Percentiles rank a stretch among this genome's conserved stretches.
These are phyloP conservation scores for Umimayanthus chanpuru DNA, from an alignment of 92 coral and sea anemone species.

Conservation along the genomic window DNA sequence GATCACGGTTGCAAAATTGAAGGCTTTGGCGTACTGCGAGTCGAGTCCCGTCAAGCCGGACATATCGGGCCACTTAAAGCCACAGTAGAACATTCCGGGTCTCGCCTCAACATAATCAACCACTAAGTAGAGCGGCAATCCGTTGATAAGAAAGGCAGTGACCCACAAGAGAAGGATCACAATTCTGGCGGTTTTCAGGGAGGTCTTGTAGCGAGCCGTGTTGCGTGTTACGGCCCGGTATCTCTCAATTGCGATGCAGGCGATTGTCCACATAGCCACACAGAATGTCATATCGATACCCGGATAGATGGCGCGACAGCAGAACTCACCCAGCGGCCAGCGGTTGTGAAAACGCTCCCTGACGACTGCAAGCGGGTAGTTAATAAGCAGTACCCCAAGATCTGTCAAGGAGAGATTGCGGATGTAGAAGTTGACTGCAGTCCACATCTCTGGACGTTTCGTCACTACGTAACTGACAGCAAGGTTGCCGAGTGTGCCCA, in stretches of 20 bases:
- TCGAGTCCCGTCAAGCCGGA: background rate
- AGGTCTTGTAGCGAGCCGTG: conserved; percentile 27
- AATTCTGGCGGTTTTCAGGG: conserved; percentile 62
- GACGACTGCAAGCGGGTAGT: conserved; percentile 71
- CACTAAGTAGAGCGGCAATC: conserved; percentile 68
- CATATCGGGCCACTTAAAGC: conserved; percentile 12
- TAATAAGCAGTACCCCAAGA: conserved; percentile 64
- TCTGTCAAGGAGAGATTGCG: conserved; percentile 82
- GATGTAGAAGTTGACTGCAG: conserved; percentile 63
- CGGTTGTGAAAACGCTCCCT: conserved; percentile 59
- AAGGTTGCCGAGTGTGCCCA: conserved; percentile 73
- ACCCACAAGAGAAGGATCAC: conserved; percentile 61
- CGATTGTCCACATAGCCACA: conserved; percentile 81
- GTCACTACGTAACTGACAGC: conserved; percentile 69
- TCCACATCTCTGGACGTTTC: conserved; percentile 58
- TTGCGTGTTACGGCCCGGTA: conserved; percentile 69
- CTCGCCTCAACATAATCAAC: conserved; percentile 50
- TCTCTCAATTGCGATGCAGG: conserved; percentile 75
- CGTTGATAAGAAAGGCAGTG: conserved; percentile 51
- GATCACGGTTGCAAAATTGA: background rate
- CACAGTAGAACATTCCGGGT: conserved; percentile 7
- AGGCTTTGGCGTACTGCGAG: conserved; percentile 18
- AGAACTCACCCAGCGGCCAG: conserved; percentile 75
- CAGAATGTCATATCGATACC: conserved; percentile 63
- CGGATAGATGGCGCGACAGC: conserved; percentile 65